A percentile compares a stretch with the other conserved stretches of the same genome.
Conservation (phyloP, 2,888 invertebrate genomes). For the Tanytarsus gracilentus region DNA sequence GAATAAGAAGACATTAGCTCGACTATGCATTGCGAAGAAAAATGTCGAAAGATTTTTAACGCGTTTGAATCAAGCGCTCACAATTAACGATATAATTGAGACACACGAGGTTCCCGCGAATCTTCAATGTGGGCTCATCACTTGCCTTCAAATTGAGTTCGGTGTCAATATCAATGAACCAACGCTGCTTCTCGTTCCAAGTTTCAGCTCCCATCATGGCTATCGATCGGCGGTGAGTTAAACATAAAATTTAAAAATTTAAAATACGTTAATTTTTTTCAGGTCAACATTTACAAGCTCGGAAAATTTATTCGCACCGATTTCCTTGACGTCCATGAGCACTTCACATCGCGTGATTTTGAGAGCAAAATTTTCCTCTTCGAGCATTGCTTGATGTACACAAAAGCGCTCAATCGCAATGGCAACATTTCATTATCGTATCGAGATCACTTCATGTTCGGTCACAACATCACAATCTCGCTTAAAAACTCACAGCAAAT, state of each 20-base stretch:
- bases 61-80: background rate
- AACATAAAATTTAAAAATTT: background rate
- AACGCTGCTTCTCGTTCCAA: background rate
- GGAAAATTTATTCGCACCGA: background rate
- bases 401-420: background rate
- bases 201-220: background rate
- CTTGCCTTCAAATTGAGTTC: background rate
- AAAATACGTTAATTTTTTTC: background rate
- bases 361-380: slow-evolving; percentile 3
- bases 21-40: background rate
- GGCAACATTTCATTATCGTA: background rate
- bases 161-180: background rate
- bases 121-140: background rate
- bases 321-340: background rate
- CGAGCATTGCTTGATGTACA: slow-evolving; percentile 5
- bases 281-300: background rate
- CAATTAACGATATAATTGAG: slow-evolving; percentile 6
- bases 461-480: background rate
- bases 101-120: background rate
- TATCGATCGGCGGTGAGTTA: slow-evolving; percentile 2
- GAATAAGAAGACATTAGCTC: background rate
- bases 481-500: background rate
- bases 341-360: background rate
- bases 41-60: background rate
- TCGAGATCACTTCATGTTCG: background rate